Evolutionary conservation across 2,888 invertebrate species (phyloP).

Genomic region (Axea sp.): DNA sequence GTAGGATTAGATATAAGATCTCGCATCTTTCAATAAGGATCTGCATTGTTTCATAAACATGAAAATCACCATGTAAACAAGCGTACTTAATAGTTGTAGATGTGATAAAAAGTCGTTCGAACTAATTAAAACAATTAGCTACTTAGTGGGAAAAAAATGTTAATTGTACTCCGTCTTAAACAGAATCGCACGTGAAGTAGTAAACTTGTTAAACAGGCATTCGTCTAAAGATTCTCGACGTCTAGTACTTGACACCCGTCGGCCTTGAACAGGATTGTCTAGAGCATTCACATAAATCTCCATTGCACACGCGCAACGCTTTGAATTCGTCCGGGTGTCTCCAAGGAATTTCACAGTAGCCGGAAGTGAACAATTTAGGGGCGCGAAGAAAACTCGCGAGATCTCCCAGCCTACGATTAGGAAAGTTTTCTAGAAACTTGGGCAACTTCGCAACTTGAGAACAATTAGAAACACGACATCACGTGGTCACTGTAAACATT

Average conservation of each 20-base stretch:
- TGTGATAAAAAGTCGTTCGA: too few relatives aligned
- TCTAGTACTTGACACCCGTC: conserved; percentile 49
- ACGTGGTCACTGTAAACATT: conserved; percentile 70
- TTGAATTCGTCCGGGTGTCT: conserved; percentile 54
- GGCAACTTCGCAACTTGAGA: conserved; percentile 63
- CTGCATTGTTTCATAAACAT: too few relatives aligned
- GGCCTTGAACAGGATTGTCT: conserved; percentile 58
- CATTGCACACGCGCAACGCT: conserved; percentile 47
- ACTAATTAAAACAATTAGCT: too few relatives aligned
- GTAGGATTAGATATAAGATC: too few relatives aligned
- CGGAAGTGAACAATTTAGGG: conserved; percentile 29
- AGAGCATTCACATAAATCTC: conserved; percentile 46
- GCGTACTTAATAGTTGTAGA: too few relatives aligned
- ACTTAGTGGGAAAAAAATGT: conserved; percentile 14
- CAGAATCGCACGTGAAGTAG: conserved; percentile 10
- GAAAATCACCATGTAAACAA: too few relatives aligned
- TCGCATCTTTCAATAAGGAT: too few relatives aligned
- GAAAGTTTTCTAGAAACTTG: conserved; percentile 68
- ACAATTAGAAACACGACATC: conserved; percentile 64
- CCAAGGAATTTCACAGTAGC: conserved; percentile 52
- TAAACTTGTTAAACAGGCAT: conserved; percentile 44
- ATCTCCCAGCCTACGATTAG: conserved; percentile 70
- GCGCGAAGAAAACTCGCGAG: conserved; percentile 44
- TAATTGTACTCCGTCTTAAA: conserved; percentile 8
- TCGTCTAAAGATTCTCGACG: conserved; percentile 36